phyloP scores from a whole-genome alignment of 2,113 vertebrate genomes.

The Aythya baeri region DNA sequence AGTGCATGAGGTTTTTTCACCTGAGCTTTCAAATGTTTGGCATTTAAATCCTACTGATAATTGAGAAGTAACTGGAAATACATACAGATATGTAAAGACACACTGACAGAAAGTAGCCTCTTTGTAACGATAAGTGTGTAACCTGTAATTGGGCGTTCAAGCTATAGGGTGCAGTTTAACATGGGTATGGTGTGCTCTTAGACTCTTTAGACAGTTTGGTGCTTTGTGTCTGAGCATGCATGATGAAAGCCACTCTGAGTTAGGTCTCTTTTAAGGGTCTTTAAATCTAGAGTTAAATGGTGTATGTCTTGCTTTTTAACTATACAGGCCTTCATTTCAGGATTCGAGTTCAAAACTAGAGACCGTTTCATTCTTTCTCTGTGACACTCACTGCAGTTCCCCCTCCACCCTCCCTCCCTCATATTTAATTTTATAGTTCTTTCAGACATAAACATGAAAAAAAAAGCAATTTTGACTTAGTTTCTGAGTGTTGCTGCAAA shows the following conservation, averaged over 20 bases:
- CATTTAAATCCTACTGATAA: neutral
- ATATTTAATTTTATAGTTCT: slow-evolving; percentile 73
- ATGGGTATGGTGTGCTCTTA: neutral
- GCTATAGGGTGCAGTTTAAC: neutral
- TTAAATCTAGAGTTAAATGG: slow-evolving; percentile 42
- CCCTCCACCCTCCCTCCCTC: slow-evolving; percentile 46
- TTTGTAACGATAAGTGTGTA: neutral
- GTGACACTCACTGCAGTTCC: slow-evolving; percentile 58
- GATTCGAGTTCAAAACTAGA: slow-evolving; percentile 42
- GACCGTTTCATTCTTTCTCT: slow-evolving; percentile 50
- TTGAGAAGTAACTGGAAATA: neutral
- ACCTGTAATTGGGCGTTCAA: neutral
- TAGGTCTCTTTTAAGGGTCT: neutral
- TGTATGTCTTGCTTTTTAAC: slow-evolving; percentile 43
- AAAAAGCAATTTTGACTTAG: slow-evolving; percentile 76
- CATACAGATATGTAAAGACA: neutral
- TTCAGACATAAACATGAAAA: slow-evolving; percentile 74
- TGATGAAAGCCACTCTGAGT: neutral
- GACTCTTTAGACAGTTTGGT: neutral
- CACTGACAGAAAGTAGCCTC: neutral
- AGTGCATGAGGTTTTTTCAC: neutral
- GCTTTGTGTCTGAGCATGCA: neutral
- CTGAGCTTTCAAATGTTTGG: neutral
- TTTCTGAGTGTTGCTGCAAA: slow-evolving; percentile 76
- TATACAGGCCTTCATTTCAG: slow-evolving; percentile 30